Percentiles rank a stretch among this genome's conserved stretches.
Conservation (phyloP, 2,888 invertebrate genomes). For the Ferrisia virgata region DNA sequence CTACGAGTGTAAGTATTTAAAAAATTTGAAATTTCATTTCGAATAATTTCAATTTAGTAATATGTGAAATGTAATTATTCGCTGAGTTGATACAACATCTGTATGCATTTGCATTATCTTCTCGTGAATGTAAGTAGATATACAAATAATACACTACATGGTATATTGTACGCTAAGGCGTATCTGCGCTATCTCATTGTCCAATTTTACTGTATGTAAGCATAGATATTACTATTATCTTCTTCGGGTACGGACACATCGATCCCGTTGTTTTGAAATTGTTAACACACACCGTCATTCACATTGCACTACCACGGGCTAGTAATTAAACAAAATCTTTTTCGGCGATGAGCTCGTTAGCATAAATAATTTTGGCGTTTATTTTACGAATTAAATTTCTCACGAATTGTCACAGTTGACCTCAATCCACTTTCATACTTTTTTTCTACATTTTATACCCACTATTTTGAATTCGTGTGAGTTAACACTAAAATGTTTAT, state of each 20-base stretch:
- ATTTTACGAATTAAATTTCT: not conserved
- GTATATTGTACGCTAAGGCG: no score
- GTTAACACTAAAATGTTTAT: no score
- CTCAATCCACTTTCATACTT: not conserved
- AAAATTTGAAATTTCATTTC: not conserved
- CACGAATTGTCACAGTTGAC: not conserved
- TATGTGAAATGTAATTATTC: not conserved
- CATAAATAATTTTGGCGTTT: not conserved
- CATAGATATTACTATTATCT: not conserved
- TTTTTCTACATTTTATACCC: no score
- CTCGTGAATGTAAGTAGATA: not conserved
- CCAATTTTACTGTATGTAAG: not conserved
- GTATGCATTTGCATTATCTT: not conserved
- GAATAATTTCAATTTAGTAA: not conserved
- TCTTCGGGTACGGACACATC: not conserved
- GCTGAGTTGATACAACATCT: not conserved
- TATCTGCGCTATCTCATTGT: not conserved
- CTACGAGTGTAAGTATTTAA: no score
- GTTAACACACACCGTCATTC: not conserved
- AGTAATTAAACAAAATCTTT: not conserved
- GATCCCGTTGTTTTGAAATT: not conserved
- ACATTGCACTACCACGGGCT: not conserved
- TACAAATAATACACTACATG: no score
- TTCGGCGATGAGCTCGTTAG: not conserved
- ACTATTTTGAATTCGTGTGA: no score